Evolutionary conservation across 2,113 vertebrate species (phyloP).

Genomic region (Antechinus flavipes): DNA sequence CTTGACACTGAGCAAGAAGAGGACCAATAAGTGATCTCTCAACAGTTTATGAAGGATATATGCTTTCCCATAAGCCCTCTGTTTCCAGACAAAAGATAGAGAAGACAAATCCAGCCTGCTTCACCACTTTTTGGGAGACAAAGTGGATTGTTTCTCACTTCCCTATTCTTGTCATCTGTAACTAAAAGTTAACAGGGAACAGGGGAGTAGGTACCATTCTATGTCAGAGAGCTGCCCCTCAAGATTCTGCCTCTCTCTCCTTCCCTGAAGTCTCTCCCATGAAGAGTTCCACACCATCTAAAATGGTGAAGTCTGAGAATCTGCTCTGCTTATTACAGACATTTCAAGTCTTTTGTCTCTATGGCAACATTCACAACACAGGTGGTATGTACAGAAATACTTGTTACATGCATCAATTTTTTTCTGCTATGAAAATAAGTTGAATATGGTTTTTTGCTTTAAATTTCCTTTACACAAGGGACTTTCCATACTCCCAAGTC

Average conservation of each 20-base stretch:
- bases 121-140: background rate
- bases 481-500: background rate
- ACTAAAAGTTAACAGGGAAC: background rate
- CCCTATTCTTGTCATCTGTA: background rate
- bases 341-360: background rate
- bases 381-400: background rate
- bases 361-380: slow-evolving; percentile 6
- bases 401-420: background rate
- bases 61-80: background rate
- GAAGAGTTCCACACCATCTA: background rate
- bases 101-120: background rate
- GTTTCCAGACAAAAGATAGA: background rate
- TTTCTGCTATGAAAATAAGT: background rate
- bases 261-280: background rate
- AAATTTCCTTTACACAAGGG: background rate
- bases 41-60: background rate
- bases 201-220: background rate
- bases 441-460: background rate
- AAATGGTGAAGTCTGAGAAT: background rate
- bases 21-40: background rate
- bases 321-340: background rate
- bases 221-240: background rate
- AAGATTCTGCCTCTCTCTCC: background rate
- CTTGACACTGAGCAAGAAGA: background rate
- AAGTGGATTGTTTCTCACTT: background rate